A percentile compares a stretch with the other conserved stretches of the same genome.
phyloP scores from a whole-genome alignment of 2,797 vertebrate species.

The Aratinga solstitialis region DNA sequence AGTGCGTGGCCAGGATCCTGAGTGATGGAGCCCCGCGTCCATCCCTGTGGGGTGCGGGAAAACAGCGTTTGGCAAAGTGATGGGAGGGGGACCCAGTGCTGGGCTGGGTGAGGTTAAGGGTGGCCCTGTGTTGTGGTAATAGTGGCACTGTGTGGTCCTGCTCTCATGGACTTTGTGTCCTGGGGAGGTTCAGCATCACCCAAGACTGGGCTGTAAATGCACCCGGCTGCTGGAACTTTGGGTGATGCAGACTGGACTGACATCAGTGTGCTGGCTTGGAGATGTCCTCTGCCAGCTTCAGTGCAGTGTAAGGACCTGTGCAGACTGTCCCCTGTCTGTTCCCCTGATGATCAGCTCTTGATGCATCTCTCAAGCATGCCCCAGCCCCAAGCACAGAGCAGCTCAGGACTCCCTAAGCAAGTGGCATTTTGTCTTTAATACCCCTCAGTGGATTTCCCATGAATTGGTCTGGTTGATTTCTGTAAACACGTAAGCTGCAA shows the following conservation, averaged over 20 bases:
- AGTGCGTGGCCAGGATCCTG: accelerated
- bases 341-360: accelerated
- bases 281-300: background rate
- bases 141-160: accelerated
- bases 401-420: background rate
- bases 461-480: slow-evolving; percentile 54
- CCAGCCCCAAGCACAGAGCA: background rate
- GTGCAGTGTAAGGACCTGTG: accelerated
- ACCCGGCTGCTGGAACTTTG: accelerated
- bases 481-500: slow-evolving; percentile 44
- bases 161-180: background rate
- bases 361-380: background rate
- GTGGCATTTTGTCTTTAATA: slow-evolving; percentile 55
- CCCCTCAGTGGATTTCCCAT: slow-evolving; percentile 59
- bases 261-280: background rate
- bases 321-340: background rate
- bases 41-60: background rate
- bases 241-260: background rate
- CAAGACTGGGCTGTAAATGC: background rate
- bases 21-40: background rate
- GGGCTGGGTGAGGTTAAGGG: background rate
- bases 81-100: background rate
- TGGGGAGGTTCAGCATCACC: background rate
- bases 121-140: accelerated
- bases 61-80: background rate